Conservation (phyloP, 92 coral and sea anemone genomes). For the Parazoanthus atlanticus region DNA sequence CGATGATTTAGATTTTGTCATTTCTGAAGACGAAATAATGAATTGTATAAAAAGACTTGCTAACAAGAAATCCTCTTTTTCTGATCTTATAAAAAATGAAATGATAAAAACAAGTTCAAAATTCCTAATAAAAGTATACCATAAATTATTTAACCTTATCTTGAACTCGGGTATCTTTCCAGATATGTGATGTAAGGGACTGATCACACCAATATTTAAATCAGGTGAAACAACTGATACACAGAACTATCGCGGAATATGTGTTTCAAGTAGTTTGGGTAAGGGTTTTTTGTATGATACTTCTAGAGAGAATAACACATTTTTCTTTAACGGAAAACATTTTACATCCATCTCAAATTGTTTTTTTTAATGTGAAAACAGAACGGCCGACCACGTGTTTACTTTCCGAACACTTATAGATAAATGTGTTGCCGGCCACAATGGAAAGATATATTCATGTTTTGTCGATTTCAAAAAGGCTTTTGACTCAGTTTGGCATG, state of each 20-base stretch:
- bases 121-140: background rate
- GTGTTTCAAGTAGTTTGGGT: background rate
- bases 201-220: background rate
- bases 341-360: slow-evolving; percentile 26
- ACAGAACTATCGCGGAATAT: background rate
- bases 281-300: background rate
- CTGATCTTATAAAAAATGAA: background rate
- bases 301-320: background rate
- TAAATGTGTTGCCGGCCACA: background rate
- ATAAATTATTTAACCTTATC: background rate
- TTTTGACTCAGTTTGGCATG: too few species aligned
- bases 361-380: background rate
- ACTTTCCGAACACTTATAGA: background rate
- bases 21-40: background rate
- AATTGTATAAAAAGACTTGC: background rate
- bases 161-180: background rate
- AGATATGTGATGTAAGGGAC: background rate
- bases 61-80: background rate
- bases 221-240: background rate
- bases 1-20: background rate
- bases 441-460: too few species aligned
- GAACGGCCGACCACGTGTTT: background rate
- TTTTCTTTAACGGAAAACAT: background rate
- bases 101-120: background rate
- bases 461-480: too few species aligned